A percentile compares a stretch with the other conserved stretches of the same genome.
Evolutionary conservation across 2,797 vertebrate genomes (phyloP).

Genomic region (Parotocinclus haroldoi): DNA sequence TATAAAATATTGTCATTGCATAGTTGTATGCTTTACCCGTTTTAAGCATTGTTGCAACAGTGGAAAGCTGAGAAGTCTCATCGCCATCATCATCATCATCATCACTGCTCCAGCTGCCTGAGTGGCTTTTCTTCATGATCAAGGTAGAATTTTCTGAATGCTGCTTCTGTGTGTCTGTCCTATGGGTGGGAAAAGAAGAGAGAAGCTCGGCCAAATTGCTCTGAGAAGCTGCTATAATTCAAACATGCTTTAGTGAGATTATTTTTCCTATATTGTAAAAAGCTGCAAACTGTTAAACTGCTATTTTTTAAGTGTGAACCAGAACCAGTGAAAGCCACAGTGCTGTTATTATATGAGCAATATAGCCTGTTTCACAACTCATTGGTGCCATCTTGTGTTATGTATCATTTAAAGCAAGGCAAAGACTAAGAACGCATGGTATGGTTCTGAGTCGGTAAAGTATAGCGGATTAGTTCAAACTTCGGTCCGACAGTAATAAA

Average conservation of each 20-base stretch:
- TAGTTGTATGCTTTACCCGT: constrained; percentile 57
- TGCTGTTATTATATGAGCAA: background rate
- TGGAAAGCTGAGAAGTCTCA: constrained; percentile 16
- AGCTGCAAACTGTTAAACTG: constrained; percentile 44
- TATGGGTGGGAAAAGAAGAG: constrained; percentile 51
- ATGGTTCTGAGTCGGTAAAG: too few species aligned
- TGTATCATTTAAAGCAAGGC: constrained; percentile 18
- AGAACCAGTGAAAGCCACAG: constrained; percentile 3
- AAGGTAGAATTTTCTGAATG: constrained; percentile 68
- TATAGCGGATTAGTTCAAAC: too few species aligned
- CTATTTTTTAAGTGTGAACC: constrained; percentile 29
- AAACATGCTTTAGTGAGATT: constrained; percentile 52
- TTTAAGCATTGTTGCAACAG: constrained; percentile 46
- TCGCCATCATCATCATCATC: constrained; percentile 68
- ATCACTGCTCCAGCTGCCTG: constrained; percentile 74
- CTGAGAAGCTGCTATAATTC: constrained; percentile 63
- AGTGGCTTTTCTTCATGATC: constrained; percentile 64
- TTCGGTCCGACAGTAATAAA: too few species aligned
- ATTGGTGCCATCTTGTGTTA: constrained; percentile 66
- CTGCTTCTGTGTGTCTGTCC: constrained; percentile 65
- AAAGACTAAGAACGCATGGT: background rate
- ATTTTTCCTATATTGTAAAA: constrained; percentile 56
- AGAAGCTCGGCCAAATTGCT: constrained; percentile 62
- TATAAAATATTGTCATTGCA: background rate
- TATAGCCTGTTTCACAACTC: constrained; percentile 54